phyloP scores from a whole-genome alignment of 2,113 vertebrate species.

The Gavia stellata region DNA sequence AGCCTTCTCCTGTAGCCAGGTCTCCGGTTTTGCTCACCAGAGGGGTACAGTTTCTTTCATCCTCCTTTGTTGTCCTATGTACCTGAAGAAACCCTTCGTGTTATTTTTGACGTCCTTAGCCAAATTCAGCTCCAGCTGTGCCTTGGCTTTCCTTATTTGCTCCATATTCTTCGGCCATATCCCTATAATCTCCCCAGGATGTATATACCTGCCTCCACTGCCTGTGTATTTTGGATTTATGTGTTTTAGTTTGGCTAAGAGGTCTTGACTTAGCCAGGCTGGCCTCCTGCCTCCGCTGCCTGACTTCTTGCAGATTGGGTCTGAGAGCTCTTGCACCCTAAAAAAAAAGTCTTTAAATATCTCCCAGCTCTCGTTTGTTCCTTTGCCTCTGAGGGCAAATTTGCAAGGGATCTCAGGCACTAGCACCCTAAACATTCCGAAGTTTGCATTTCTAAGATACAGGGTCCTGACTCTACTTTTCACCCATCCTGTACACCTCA shows the following conservation, averaged over 20 bases:
- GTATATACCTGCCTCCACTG: not conserved
- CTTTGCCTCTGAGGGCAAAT: not conserved
- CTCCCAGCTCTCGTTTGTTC: not conserved
- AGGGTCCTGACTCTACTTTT: not conserved
- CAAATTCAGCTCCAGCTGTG: not conserved
- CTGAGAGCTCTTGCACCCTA: not conserved
- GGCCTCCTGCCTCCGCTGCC: not conserved
- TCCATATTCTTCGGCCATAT: too few species aligned
- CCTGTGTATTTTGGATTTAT: not conserved
- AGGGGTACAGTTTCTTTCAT: not conserved
- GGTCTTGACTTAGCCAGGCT: not conserved
- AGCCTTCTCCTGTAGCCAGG: not conserved
- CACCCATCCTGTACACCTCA: not conserved
- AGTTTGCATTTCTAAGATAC: not conserved
- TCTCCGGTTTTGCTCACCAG: not conserved
- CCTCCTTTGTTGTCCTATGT: too few species aligned
- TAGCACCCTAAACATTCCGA: not conserved
- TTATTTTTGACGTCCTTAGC: not conserved
- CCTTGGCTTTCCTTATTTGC: not conserved
- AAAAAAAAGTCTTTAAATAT: not conserved
- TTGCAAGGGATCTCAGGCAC: not conserved
- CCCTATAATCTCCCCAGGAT: not conserved
- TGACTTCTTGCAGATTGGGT: not conserved
- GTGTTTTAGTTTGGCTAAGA: not conserved
- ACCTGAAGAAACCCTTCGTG: not conserved